These are phyloP conservation scores for Vanessa atalanta DNA, from an alignment of 1,140 invertebrate genomes.

Conservation along the genomic window DNA sequence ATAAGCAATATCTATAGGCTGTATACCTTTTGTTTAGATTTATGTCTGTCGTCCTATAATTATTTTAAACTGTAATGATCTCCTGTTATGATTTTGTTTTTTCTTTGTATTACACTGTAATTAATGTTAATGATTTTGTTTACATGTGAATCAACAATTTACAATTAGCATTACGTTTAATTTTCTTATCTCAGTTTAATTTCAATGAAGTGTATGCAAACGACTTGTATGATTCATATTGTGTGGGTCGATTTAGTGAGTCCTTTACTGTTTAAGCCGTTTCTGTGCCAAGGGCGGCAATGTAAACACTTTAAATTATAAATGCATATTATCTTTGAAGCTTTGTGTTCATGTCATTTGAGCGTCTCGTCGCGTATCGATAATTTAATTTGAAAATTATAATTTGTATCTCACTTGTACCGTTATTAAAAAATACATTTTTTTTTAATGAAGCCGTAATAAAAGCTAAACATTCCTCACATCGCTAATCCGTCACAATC, in stretches of 20 bases:
- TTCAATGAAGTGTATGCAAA: slow-evolving; percentile 4
- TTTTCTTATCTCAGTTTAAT: slow-evolving; percentile 1
- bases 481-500: too few relatives aligned
- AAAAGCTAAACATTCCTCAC: too few relatives aligned
- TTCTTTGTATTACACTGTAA: not conserved
- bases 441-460: too few relatives aligned
- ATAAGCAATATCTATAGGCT: too few relatives aligned
- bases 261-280: slow-evolving; percentile 12
- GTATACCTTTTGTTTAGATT: too few relatives aligned
- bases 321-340: slow-evolving; percentile 1
- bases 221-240: slow-evolving; percentile 17
- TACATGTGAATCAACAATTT: not conserved
- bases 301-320: slow-evolving; percentile 17
- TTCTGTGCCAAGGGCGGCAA: slow-evolving; percentile 25
- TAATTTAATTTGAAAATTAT: too few relatives aligned
- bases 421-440: too few relatives aligned
- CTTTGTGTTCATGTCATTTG: not conserved
- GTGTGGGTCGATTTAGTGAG: slow-evolving; percentile 25
- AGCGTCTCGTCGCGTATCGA: too few relatives aligned
- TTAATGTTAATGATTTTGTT: not conserved
- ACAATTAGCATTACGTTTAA: slow-evolving; percentile 3
- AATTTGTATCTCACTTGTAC: too few relatives aligned
- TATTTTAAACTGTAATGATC: too few relatives aligned
- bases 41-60: too few relatives aligned
- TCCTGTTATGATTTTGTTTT: not conserved